These are phyloP conservation scores for Hydrophis major DNA, from an alignment of 2,797 vertebrate species.

Conservation along the genomic window DNA sequence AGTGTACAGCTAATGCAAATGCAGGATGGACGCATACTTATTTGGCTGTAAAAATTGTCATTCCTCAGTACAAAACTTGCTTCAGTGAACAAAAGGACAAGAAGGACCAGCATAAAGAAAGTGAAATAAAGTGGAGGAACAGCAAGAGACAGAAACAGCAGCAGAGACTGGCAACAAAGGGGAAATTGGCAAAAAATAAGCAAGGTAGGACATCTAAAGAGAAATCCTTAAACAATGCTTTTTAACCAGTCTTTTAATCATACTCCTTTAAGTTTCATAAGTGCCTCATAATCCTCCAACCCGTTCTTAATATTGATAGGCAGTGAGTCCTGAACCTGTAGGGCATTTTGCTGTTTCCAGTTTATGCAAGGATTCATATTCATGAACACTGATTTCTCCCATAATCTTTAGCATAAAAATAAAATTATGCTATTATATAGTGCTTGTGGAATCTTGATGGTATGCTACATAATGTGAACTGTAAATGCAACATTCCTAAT, in stretches of 20 bases:
- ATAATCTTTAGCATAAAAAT: conserved; percentile 5
- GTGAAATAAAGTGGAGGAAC: background rate
- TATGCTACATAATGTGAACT: background rate
- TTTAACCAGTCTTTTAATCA: background rate
- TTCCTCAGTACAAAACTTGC: background rate
- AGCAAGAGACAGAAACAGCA: background rate
- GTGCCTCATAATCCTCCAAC: background rate
- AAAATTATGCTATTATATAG: background rate
- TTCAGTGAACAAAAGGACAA: background rate
- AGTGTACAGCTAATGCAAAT: background rate
- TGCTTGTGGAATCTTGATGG: background rate
- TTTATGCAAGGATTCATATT: conserved; percentile 6
- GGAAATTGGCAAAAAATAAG: background rate
- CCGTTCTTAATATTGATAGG: background rate
- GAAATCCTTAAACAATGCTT: background rate
- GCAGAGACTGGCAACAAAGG: background rate
- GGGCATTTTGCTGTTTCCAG: background rate
- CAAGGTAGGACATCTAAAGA: background rate
- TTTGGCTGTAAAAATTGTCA: background rate
- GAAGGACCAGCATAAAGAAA: background rate
- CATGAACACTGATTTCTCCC: background rate
- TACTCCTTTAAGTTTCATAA: background rate
- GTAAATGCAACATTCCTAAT: background rate
- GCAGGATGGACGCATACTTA: background rate
- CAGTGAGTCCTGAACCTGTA: background rate